A percentile compares a stretch with the other conserved stretches of the same genome.
Evolutionary conservation across 2,797 vertebrate species (phyloP).

Genomic region (Apogon hyalosoma): DNA sequence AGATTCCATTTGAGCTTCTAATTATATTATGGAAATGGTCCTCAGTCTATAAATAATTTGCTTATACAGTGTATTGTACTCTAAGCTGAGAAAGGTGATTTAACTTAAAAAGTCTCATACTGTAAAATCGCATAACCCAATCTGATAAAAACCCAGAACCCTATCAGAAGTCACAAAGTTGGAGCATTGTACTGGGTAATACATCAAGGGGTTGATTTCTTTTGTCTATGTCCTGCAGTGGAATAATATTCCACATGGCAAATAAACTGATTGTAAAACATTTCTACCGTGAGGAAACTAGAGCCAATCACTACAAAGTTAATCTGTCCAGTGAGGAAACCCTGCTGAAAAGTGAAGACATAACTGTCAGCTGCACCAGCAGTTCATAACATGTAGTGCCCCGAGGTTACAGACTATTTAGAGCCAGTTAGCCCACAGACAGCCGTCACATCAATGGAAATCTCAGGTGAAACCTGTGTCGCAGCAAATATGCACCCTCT

Average conservation of each 20-base stretch:
- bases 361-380: neutral
- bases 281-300: constrained; percentile 4
- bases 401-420: constrained; percentile 17
- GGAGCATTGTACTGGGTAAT: neutral
- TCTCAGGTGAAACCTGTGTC: constrained; percentile 15
- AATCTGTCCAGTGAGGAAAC: neutral
- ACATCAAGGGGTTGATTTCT: neutral
- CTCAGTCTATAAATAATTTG: constrained; percentile 18
- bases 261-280: constrained; percentile 11
- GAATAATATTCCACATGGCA: neutral
- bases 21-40: constrained; percentile 40
- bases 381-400: constrained; percentile 13
- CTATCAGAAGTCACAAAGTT: neutral
- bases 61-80: neutral
- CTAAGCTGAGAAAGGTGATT: constrained; percentile 12
- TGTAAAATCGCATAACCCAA: neutral
- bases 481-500: constrained; percentile 40
- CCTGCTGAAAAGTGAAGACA: neutral
- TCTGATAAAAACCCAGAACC: neutral
- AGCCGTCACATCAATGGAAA: constrained; percentile 36
- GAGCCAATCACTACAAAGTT: neutral
- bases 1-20: constrained; percentile 44
- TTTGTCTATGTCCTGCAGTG: neutral
- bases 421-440: constrained; percentile 17
- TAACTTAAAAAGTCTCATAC: neutral